Evolutionary conservation across 2,113 vertebrate genomes (phyloP), one percentile per base, ranked within the genome.

Genomic region (Neogobius melanostomus): DNA sequence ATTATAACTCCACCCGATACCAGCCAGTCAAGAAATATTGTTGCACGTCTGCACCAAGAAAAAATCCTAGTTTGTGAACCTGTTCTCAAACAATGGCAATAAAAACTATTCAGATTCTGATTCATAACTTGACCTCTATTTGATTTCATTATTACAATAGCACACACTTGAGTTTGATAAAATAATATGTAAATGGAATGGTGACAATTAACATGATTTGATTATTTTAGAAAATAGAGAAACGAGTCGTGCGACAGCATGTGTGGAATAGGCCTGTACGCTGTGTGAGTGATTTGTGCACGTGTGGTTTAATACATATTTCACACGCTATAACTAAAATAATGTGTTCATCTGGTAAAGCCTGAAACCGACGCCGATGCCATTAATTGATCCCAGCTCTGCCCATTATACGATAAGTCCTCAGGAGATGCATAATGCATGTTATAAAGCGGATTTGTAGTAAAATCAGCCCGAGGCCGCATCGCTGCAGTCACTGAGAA

Each of bases 311-410:
- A 36, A 4, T 36, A 36, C 28, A 36, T 36, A 36, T 36, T 36
- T 0, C 28, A 36, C 4, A 2, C 28, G 28, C 28, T 15, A 53
- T 62, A 45, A 60, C 42, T 15, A 2, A 4, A 36, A 36, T 36
- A 36, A 36, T 36, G 28, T 36, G 28, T 36, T 64, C 14, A 15
- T 21, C 21, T 69, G 42, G 47, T 61, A 75, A 53, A 69, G 52
- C 61, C 52, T 0, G 64, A 74, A 46, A 12, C 61, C 80, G 69
- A 78, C 68, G 74, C 77, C 72, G 4, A 36, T 77, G 45, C 62
- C 52, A 36, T 66, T 75, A 76, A 85, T 67, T 83, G 77, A 81
- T 84, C 79, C 66, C 77, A 61, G 52, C 28, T 72, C 74, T 83
- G 49, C 74, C 78, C 76, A 79, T 82, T 83, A 82, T 28, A 47